Base-by-base conservation (phyloP, 1,140 invertebrate species). In the Matsumurasca onukii region DNA sequence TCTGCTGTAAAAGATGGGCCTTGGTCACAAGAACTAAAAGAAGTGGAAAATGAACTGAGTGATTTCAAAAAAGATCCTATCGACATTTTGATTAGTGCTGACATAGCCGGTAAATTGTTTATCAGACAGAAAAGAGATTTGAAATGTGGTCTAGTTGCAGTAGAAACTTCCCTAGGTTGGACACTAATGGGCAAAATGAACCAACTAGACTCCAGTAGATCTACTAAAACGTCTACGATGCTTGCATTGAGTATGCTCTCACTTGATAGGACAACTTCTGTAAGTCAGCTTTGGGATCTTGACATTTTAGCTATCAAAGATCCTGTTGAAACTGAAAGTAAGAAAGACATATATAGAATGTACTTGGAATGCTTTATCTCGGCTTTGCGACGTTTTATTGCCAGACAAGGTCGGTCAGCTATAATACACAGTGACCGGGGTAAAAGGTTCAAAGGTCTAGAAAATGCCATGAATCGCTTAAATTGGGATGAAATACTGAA, bases 351-450 rank as follows among this genome's bases (percentile, higher is more conserved):
- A n/a, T n/a, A n/a, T n/a, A n/a, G n/a, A n/a, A n/a, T n/a, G n/a
- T n/a, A n/a, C n/a, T n/a, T n/a, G n/a, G 20, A 52, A 15, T 15
- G 12, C 3, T 52, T 52, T 52, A 12, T 52, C 3, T 22, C 5
- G 20, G 20, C 12, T 52, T 22, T 52, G 3, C 48, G 31, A 27
- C 77, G 76, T 49, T 79, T 79, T 67, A 67, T 78, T 15, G 75
- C 72, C 5, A 64, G 75, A 67, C 67, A 76, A 70, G 76, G 77
- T 52, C 68, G 75, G 64, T 78, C 77, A 0, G 48, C 57, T 0
- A 73, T 74, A 0, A 75, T 82, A 9, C 80, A 76, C 61, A 77
- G 73, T 39, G 3, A 82, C 61, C 81, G 81, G 66, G 80, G 75
- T 0, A 78, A 70, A 5, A 80, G 77, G 68, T 80, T 80, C 59